Percentiles rank a stretch among this genome's conserved stretches.
Conservation (phyloP, 2,113 vertebrate species). For the Ochotona princeps region DNA sequence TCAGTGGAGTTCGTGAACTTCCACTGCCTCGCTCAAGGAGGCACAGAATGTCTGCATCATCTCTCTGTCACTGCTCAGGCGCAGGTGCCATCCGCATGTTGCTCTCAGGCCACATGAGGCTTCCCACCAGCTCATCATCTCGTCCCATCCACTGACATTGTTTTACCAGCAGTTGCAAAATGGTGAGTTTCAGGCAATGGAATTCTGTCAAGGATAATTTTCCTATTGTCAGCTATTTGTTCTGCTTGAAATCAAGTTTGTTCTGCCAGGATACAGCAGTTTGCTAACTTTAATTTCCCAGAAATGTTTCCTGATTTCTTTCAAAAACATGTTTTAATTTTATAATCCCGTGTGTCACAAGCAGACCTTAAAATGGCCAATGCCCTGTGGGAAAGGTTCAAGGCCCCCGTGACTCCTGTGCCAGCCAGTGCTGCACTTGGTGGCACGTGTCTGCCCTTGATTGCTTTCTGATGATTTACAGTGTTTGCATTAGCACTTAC, state of each 20-base stretch:
- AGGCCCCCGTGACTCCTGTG: background rate
- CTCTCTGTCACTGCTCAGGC: background rate
- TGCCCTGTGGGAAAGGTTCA: background rate
- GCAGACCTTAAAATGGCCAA: background rate
- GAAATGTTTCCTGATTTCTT: constrained; percentile 43
- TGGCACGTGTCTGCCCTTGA: background rate
- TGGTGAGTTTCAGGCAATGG: background rate
- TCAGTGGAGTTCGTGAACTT: background rate
- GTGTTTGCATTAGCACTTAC: constrained; percentile 48
- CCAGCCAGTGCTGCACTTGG: background rate
- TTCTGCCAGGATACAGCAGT: background rate
- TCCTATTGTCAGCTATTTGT: background rate
- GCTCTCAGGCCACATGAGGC: background rate
- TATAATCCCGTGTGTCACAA: background rate
- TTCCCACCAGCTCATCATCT: background rate
- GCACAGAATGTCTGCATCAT: background rate
- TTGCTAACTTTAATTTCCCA: constrained; percentile 7
- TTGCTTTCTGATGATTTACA: constrained; percentile 20
- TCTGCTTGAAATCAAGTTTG: background rate
- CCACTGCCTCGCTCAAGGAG: background rate
- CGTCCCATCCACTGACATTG: background rate
- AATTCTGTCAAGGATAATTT: constrained; percentile 29
- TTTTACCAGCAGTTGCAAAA: constrained; percentile 5
- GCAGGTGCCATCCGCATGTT: background rate
- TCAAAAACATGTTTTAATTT: constrained; percentile 32